Conservation (phyloP, 2,113 vertebrate genomes). For the Cyanoderma ruficeps region DNA sequence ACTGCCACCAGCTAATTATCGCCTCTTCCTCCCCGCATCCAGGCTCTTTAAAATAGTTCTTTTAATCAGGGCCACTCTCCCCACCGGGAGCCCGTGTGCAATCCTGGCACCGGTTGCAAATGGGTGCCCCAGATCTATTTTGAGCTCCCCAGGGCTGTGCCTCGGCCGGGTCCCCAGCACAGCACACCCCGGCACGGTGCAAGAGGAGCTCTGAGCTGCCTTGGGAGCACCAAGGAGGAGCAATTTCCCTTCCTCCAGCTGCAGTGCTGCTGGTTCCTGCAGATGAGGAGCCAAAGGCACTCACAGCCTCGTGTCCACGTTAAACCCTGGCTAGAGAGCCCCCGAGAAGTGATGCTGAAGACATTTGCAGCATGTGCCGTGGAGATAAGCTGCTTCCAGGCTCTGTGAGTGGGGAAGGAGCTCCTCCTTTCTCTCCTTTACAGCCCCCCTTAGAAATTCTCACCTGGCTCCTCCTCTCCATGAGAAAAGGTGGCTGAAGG, state of each 20-base stretch:
- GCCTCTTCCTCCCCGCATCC: neutral
- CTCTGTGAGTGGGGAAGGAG: neutral
- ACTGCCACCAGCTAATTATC: neutral
- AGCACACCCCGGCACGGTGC: fast-evolving
- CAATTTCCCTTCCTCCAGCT: neutral
- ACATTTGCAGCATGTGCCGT: fast-evolving
- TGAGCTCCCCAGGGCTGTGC: neutral
- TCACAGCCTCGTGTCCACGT: fast-evolving
- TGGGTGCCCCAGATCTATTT: conserved; percentile 57
- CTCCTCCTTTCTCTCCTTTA: neutral
- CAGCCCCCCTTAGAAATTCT: neutral
- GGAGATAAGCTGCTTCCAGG: neutral
- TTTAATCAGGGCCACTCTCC: conserved; percentile 34
- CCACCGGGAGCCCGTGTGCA: neutral
- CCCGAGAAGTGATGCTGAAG: neutral
- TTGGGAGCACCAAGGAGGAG: neutral
- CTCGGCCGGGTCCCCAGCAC: fast-evolving
- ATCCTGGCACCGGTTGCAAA: neutral
- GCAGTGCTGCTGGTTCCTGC: neutral
- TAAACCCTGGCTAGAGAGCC: neutral
- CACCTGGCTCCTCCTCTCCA: neutral
- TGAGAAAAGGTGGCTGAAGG: neutral
- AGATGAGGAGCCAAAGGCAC: neutral
- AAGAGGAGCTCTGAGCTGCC: neutral
- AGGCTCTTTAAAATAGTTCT: conserved; percentile 60